phyloP scores from a whole-genome alignment of 2,113 vertebrate genomes.

The Xenus cinereus region DNA sequence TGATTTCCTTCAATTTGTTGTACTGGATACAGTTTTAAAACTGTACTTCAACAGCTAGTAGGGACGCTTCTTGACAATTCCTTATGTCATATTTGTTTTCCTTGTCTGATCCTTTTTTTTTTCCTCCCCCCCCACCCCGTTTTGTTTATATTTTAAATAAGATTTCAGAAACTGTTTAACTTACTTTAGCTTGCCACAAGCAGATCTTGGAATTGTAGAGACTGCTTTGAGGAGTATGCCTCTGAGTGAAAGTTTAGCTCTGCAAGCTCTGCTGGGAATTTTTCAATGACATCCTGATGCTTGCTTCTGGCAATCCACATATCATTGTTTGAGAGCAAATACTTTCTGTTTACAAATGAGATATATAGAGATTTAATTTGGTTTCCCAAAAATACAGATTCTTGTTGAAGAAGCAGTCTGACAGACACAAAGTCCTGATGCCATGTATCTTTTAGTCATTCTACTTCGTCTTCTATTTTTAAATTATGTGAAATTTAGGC shows the following conservation, averaged over 20 bases:
- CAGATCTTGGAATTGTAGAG: background rate
- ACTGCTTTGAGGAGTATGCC: background rate
- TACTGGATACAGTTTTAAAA: background rate
- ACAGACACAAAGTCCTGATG: background rate
- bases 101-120: background rate
- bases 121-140: fast-evolving
- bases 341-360: conserved; percentile 53
- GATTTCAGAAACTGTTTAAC: background rate
- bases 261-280: conserved; percentile 8
- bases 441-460: background rate
- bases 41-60: background rate
- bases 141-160: background rate
- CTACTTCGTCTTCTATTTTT: background rate
- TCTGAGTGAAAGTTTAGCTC: conserved; percentile 19
- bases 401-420: background rate
- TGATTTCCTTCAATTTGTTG: background rate
- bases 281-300: conserved; percentile 29
- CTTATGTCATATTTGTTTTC: background rate
- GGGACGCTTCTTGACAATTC: background rate
- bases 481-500: background rate
- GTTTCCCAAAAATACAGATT: background rate
- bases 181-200: background rate
- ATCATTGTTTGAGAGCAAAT: conserved; percentile 47
- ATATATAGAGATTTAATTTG: conserved; percentile 12
- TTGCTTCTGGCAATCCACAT: conserved; percentile 45